Conservation (phyloP, 2,888 invertebrate species). For the Agonum fuliginosum region DNA sequence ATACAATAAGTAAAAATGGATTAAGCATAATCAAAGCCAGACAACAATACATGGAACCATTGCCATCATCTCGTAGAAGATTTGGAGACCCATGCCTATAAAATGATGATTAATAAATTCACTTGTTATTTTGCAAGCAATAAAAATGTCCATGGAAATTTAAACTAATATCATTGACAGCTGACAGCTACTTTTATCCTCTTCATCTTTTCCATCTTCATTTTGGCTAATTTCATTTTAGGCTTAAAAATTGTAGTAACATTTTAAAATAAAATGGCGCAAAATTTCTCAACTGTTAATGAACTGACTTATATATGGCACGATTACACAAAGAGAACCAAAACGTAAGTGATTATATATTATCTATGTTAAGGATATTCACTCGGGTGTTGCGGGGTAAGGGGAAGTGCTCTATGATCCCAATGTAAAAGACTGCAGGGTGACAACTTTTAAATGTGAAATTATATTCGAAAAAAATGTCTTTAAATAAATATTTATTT, state of each 20-base stretch:
- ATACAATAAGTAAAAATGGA: slow-evolving; percentile 78
- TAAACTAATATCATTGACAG: background rate
- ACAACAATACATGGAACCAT: slow-evolving; percentile 78
- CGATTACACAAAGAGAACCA: slow-evolving; percentile 49
- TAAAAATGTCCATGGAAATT: slow-evolving; percentile 5
- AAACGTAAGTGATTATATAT: slow-evolving; percentile 59
- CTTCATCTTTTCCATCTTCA: no score
- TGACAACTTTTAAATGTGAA: no score
- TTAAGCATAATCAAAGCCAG: slow-evolving; percentile 77
- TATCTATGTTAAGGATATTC: no score
- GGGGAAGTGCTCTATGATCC: no score
- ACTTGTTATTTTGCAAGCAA: background rate
- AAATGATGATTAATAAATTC: slow-evolving; percentile 48
- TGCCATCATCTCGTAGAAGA: slow-evolving; percentile 77
- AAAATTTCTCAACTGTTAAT: slow-evolving; percentile 60
- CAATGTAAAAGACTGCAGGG: no score
- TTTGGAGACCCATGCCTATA: slow-evolving; percentile 76
- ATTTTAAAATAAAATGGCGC: slow-evolving; percentile 59
- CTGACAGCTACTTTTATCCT: slow-evolving; percentile 15
- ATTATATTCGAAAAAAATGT: no score
- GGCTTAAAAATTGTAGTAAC: background rate
- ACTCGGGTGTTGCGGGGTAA: no score
- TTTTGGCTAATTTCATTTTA: slow-evolving; percentile 1
- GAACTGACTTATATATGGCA: slow-evolving; percentile 55
- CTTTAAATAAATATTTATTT: no score